Conservation (phyloP, 2,888 invertebrate species). For the Volucella inanis region DNA sequence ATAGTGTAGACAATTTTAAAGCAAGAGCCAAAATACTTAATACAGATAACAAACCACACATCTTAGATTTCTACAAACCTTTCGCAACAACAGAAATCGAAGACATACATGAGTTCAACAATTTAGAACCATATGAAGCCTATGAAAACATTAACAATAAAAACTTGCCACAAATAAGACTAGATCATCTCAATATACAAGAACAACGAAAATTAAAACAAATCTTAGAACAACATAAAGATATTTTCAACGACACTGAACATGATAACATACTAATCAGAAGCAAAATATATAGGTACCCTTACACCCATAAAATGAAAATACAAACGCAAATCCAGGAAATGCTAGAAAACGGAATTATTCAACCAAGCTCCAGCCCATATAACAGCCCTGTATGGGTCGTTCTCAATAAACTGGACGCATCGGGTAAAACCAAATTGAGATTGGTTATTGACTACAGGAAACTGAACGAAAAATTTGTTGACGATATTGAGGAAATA, state of each 20-base stretch:
- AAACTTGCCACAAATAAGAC: constrained; percentile 3
- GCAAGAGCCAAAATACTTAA: constrained; percentile 25
- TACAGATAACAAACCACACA: constrained; percentile 4
- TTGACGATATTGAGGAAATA: constrained; percentile 27
- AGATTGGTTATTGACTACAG: constrained; percentile 27
- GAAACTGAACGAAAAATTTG: constrained; percentile 14
- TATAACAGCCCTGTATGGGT: constrained; percentile 19
- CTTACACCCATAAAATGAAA: constrained; percentile 20
- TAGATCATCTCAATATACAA: constrained; percentile 25
- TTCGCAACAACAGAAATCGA: constrained; percentile 29
- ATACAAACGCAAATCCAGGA: constrained; percentile 22
- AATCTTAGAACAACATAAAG: constrained; percentile 2
- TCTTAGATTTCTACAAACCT: constrained; percentile 20
- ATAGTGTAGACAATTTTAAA: not conserved
- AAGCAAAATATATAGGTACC: constrained; percentile 18
- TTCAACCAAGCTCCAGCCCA: constrained; percentile 22
- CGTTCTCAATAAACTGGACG: constrained; percentile 13
- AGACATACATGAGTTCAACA: constrained; percentile 25
- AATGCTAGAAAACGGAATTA: constrained; percentile 14
- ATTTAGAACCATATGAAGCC: constrained; percentile 3
- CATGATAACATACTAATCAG: constrained; percentile 11
- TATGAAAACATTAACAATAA: not conserved
- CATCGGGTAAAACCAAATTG: constrained; percentile 23
- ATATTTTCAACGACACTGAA: constrained; percentile 15
- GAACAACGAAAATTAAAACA: constrained; percentile 23